Percentiles rank a stretch among this genome's conserved stretches.
These are phyloP conservation scores for Sardinella longiceps DNA, from an alignment of 2,797 vertebrate species.

Conservation along the genomic window DNA sequence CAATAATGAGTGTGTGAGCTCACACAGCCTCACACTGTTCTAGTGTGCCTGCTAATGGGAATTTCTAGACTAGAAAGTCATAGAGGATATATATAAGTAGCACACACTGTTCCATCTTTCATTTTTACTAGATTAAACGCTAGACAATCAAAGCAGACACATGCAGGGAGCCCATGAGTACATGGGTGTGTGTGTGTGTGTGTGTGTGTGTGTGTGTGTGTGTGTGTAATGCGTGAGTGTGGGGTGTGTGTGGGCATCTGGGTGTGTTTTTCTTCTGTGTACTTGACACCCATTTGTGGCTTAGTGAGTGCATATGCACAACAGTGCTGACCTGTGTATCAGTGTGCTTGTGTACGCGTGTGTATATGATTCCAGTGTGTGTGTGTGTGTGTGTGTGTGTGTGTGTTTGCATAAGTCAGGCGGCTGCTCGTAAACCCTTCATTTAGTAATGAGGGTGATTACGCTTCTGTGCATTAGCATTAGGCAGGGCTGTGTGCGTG, in stretches of 20 bases:
- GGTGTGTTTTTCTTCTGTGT: conserved; percentile 2
- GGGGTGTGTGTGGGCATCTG: background rate
- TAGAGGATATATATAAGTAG: background rate
- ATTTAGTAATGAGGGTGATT: conserved; percentile 78
- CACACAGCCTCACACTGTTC: background rate
- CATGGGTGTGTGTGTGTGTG: background rate
- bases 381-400: background rate
- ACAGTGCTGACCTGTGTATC: background rate
- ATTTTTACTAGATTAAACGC: background rate
- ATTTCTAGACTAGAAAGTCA: background rate
- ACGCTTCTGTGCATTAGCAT: conserved; percentile 67
- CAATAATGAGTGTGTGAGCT: background rate
- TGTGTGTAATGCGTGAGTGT: background rate
- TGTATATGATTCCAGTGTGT: background rate
- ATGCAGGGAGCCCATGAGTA: background rate
- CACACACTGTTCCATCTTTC: background rate
- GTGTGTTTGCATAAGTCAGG: conserved; percentile 36
- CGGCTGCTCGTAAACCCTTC: conserved; percentile 67
- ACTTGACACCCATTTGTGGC: conserved; percentile 17
- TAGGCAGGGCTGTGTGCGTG: conserved; percentile 1
- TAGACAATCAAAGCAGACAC: background rate
- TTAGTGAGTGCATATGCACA: conserved; percentile 8
- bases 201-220: background rate
- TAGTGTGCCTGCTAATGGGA: background rate
- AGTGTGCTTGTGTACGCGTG: background rate